Percentiles rank a stretch among this genome's conserved stretches.
Conservation (phyloP, 1,140 invertebrate species). For the Bombus huntii region DNA sequence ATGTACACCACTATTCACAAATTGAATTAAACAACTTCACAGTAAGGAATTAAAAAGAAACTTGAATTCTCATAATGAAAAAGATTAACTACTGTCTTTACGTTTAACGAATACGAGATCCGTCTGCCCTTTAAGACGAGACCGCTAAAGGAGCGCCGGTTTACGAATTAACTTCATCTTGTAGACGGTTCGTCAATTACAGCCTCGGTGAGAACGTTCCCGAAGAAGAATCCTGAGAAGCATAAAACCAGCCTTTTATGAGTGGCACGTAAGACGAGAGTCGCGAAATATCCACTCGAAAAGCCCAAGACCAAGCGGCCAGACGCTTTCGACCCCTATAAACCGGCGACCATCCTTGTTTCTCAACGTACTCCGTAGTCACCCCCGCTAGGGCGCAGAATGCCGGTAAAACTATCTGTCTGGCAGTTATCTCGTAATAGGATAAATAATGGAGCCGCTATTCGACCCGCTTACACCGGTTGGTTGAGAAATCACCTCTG, state of each 20-base stretch:
- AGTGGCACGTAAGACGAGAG: conserved; percentile 42
- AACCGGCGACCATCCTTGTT: conserved; percentile 34
- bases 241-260: conserved; percentile 51
- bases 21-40: too few relatives aligned
- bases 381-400: neutral
- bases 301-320: neutral
- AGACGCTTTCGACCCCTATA: conserved; percentile 34
- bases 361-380: neutral
- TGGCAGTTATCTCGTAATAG: conserved; percentile 52
- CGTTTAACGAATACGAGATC: neutral
- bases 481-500: neutral
- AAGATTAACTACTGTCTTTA: neutral
- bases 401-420: conserved; percentile 30
- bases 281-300: conserved; percentile 44
- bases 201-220: neutral
- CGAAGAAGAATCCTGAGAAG: neutral
- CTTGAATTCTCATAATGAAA: too few relatives aligned
- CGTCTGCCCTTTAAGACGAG: neutral
- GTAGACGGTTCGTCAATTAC: conserved; percentile 18
- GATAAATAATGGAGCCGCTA: conserved; percentile 44
- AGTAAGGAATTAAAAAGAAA: neutral
- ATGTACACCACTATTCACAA: too few relatives aligned
- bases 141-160: conserved; percentile 5
- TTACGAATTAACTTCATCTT: conserved; percentile 31
- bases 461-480: conserved; percentile 34